A percentile compares a stretch with the other conserved stretches of the same genome.
Evolutionary conservation across 1,140 invertebrate species (phyloP).

Genomic region (Diabrotica undecimpunctata): DNA sequence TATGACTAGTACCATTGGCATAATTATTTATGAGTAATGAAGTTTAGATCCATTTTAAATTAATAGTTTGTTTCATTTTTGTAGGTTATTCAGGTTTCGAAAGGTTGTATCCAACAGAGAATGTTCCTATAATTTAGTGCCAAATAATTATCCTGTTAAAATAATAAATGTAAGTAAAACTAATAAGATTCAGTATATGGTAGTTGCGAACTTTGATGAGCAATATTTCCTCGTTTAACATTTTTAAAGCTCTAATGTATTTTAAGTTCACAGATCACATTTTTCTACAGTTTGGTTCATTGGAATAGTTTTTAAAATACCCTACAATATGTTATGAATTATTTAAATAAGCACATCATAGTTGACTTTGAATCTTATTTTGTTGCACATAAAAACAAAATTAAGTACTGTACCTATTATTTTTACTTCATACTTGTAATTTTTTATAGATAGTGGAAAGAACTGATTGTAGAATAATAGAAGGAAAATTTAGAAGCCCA

Average conservation of each 20-base stretch:
- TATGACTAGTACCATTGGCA: too few species aligned
- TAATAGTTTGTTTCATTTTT: neutral
- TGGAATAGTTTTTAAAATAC: neutral
- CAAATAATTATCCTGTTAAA: constrained; percentile 78
- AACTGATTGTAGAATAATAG: constrained; percentile 71
- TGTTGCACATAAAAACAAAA: neutral
- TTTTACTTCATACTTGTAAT: neutral
- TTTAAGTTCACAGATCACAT: neutral
- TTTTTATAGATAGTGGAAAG: constrained; percentile 68
- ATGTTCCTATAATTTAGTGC: constrained; percentile 77
- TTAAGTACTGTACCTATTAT: neutral
- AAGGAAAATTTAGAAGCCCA: constrained; percentile 88
- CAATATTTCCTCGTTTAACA: neutral
- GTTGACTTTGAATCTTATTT: neutral
- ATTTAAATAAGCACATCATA: too few species aligned
- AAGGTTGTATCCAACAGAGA: constrained; percentile 82
- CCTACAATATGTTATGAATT: too few species aligned
- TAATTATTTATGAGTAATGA: too few species aligned
- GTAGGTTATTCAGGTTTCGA: constrained; percentile 84
- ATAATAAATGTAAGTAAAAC: constrained; percentile 74
- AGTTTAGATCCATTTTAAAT: too few species aligned
- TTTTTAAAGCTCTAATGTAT: neutral
- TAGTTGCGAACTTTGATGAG: neutral
- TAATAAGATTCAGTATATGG: neutral
- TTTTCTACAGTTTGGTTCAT: neutral